Evolutionary conservation across 2,888 invertebrate species (phyloP).

Genomic region (Acanthosepion lycidas): DNA sequence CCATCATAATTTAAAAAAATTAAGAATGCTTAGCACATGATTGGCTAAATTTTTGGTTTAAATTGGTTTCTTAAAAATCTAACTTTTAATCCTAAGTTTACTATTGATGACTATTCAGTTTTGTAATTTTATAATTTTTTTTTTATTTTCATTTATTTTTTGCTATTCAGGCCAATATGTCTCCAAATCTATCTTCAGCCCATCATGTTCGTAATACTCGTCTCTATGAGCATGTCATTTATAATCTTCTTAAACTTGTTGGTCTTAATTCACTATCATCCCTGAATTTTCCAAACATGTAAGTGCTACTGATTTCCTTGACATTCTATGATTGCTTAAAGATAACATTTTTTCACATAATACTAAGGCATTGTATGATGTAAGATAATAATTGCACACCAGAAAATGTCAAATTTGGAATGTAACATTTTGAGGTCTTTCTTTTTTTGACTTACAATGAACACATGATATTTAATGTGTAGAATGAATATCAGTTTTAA

Average conservation of each 20-base stretch:
- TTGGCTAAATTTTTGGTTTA: neutral
- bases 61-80: neutral
- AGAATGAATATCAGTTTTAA: too few relatives aligned
- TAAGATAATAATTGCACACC: too few relatives aligned
- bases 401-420: too few relatives aligned
- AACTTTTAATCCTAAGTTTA: neutral
- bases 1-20: neutral
- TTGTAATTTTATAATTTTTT: neutral
- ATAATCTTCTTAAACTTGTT: slow-evolving; percentile 85
- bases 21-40: neutral
- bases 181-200: slow-evolving; percentile 94
- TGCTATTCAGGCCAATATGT: slow-evolving; percentile 89
- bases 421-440: too few relatives aligned
- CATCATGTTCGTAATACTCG: slow-evolving; percentile 90
- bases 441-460: too few relatives aligned
- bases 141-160: slow-evolving; percentile 47
- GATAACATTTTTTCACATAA: neutral
- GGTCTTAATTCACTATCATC: slow-evolving; percentile 78
- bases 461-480: too few relatives aligned
- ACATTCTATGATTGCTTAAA: slow-evolving; percentile 44
- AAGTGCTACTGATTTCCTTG: slow-evolving; percentile 33
- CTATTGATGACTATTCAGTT: neutral
- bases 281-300: slow-evolving; percentile 47
- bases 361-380: too few relatives aligned
- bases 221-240: slow-evolving; percentile 93